Conservation (phyloP, 2,797 vertebrate species). For the Ctenopoma multispine region DNA sequence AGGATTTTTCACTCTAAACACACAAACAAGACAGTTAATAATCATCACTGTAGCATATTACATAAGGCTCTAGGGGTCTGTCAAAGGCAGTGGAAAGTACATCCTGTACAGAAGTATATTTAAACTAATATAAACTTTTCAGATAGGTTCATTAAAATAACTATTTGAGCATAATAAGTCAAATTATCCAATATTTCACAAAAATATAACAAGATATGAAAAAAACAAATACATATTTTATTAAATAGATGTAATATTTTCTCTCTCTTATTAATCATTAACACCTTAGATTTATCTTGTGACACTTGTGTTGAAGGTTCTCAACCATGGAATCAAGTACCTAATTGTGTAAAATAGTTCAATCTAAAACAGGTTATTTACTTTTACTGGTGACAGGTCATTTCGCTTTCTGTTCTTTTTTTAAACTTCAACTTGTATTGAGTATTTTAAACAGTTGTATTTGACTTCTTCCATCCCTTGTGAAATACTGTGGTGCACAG, state of each 20-base stretch:
- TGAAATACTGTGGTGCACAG: neutral
- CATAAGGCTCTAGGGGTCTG: neutral
- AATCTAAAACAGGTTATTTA: too few relatives aligned
- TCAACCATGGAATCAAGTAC: too few relatives aligned
- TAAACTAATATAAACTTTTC: too few relatives aligned
- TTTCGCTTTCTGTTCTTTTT: neutral
- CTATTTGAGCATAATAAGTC: neutral
- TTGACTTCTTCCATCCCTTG: neutral
- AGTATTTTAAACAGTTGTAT: too few relatives aligned
- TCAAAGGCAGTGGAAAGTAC: neutral
- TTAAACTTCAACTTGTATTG: too few relatives aligned
- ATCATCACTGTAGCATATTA: neutral
- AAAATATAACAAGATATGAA: too few relatives aligned
- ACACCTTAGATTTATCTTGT: neutral
- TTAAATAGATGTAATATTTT: too few relatives aligned
- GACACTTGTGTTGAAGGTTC: neutral
- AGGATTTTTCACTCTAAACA: slow-evolving; percentile 69
- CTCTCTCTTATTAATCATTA: too few relatives aligned
- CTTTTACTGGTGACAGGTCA: neutral
- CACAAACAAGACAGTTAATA: slow-evolving; percentile 19
- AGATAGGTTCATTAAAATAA: neutral
- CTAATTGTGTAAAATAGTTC: neutral
- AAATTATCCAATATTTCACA: neutral
- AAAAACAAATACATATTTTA: neutral
- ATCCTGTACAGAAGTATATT: neutral